Conservation (phyloP, 2,888 invertebrate genomes). For the Blastobasis adustella region DNA sequence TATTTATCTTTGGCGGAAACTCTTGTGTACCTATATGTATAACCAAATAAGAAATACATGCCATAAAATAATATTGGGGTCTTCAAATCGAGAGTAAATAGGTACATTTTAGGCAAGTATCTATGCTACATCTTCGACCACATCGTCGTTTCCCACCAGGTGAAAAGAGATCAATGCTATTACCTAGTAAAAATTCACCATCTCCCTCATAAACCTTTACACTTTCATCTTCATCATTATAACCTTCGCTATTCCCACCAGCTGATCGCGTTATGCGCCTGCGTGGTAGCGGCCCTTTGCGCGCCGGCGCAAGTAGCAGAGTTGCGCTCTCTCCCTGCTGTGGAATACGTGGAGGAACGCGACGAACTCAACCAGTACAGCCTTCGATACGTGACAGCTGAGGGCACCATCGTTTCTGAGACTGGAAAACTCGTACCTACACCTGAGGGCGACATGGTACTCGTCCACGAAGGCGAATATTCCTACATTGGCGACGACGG, state of each 20-base stretch:
- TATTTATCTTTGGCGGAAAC: no score
- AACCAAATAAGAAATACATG: no score
- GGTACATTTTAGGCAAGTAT: no score
- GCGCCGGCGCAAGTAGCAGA: not conserved
- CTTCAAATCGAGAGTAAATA: no score
- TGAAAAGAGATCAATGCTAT: no score
- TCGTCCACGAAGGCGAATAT: conserved; percentile 33
- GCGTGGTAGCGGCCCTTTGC: conserved; percentile 2
- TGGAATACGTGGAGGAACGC: conserved; percentile 36
- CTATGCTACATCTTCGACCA: no score
- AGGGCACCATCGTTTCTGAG: conserved; percentile 35
- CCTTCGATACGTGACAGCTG: conserved; percentile 38
- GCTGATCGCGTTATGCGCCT: conserved; percentile 7
- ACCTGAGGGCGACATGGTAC: conserved; percentile 27
- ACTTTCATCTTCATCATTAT: not conserved
- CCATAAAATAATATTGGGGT: no score
- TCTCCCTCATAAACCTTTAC: not conserved
- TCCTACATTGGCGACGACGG: conserved; percentile 32
- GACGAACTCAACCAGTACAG: conserved; percentile 38
- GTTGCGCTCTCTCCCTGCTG: conserved; percentile 25
- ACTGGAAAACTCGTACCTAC: conserved; percentile 31
- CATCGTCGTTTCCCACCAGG: no score
- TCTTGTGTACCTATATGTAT: no score
- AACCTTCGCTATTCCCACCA: not conserved
- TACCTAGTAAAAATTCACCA: no score